A percentile compares a stretch with the other conserved stretches of the same genome.
Conservation (phyloP, 2,113 vertebrate species). For the Ctenodactylus gundi region DNA sequence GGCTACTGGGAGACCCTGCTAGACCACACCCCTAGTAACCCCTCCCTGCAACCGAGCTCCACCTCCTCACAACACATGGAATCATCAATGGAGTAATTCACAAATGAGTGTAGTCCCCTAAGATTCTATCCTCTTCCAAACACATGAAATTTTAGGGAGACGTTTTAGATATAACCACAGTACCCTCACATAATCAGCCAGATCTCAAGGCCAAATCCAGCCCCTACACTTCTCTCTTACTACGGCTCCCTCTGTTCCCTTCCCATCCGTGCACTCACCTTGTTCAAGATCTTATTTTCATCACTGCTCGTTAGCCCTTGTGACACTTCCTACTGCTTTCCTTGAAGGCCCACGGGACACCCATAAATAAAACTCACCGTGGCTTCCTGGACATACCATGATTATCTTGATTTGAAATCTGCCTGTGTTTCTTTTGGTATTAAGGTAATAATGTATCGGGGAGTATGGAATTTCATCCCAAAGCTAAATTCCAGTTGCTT, state of each 20-base stretch:
- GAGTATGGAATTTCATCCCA: constrained; percentile 12
- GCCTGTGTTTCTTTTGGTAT: neutral
- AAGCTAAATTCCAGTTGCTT: constrained; percentile 17
- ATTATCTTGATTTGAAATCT: constrained; percentile 26
- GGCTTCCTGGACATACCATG: neutral
- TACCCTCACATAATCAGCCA: neutral
- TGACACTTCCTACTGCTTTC: constrained; percentile 4
- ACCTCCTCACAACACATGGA: no score
- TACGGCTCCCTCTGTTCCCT: neutral
- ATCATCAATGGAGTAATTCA: no score
- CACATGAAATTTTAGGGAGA: no score
- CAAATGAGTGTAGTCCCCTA: no score
- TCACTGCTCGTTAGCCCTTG: neutral
- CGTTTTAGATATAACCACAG: no score
- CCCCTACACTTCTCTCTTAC: neutral
- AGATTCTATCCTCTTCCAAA: no score
- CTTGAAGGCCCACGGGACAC: neutral
- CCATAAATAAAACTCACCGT: neutral
- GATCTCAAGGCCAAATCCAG: neutral
- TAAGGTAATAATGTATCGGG: neutral
- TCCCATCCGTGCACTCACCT: neutral
- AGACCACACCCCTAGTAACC: no score
- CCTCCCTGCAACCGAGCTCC: no score
- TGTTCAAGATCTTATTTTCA: neutral
- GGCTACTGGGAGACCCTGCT: no score